Base-by-base conservation (phyloP, 2,888 invertebrate genomes). In the Diaperis boleti region DNA sequence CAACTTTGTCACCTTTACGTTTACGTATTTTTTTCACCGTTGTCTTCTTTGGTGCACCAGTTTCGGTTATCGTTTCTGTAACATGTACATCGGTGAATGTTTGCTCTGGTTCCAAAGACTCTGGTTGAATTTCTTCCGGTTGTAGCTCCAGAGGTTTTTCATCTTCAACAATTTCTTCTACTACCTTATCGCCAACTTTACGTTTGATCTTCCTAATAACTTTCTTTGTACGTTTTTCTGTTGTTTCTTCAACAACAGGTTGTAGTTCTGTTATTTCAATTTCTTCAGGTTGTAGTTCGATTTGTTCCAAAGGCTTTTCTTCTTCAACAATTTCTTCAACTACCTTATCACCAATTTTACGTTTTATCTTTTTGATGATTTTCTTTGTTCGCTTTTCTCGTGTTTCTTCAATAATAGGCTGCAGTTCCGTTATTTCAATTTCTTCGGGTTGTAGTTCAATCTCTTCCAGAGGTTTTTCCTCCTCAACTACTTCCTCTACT, bases 1-100 rank as follows among this genome's bases (percentile, higher is more conserved):
- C 79, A 63, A 77, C 64, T 63, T 72, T 74, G 11, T 65, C 75
- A 14, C 76, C 80, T 52, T 72, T 77, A 8, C 79, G 79, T 54
- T 82, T 82, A 62, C 80, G 81, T 1, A 82, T 78, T 18, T 42
- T 52, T 15, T 60, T 59, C 2, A 64, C 72, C 65, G 44, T 61
- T 63, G 78, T 81, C 66, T 78, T 81, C 8, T 72, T 66, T 0
- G 72, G 60, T 45, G 69, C 70, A 31, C 52, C 62, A 33, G 75
- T 73, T 47, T 72, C 71, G 7, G 68, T 65, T 11, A 49, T 33
- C 4, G 18, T 39, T 33, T 52, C 52, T 13, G 33, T 41, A 31
- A 60, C 33, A 18, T 42, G 14, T 1, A 26, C 39, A 44, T 60
- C 52, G 15, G 52, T 60, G 4, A 52, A 44, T 6, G 49, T 17